phyloP scores from a whole-genome alignment of 2,797 vertebrate species.

The Esox masquinongy region DNA sequence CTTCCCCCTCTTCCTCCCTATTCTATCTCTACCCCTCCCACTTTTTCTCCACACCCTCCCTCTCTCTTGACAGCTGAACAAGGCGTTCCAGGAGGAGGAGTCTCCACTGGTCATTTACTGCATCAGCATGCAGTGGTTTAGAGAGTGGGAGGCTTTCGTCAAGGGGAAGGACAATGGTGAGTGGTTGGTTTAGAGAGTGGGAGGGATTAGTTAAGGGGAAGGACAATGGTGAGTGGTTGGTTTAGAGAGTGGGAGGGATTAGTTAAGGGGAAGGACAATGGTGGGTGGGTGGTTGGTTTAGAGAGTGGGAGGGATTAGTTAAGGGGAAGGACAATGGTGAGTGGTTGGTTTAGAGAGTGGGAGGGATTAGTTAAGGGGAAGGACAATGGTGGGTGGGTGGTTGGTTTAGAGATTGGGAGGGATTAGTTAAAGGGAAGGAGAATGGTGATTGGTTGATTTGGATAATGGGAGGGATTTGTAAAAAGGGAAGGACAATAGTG shows the following conservation, averaged over 20 bases:
- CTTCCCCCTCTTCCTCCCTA: not conserved
- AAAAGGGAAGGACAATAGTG: constrained; percentile 92
- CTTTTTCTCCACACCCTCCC: constrained; percentile 35
- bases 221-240: constrained; percentile 81
- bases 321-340: constrained; percentile 91
- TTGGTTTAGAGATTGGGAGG: constrained; percentile 97
- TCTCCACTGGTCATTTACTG: constrained; percentile 95
- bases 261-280: constrained; percentile 94
- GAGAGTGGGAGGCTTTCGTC: constrained; percentile 98
- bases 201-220: constrained; percentile 98
- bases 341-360: constrained; percentile 92
- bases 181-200: constrained; percentile 92
- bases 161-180: constrained; percentile 93
- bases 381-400: constrained; percentile 82
- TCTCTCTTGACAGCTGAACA: constrained; percentile 84
- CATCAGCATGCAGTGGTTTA: constrained; percentile 99
- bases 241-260: constrained; percentile 99
- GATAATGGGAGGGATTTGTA: constrained; percentile 98
- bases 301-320: constrained; percentile 98
- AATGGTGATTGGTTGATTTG: constrained; percentile 85
- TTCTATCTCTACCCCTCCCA: constrained; percentile 48
- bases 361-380: constrained; percentile 98
- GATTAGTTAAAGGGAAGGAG: constrained; percentile 97
- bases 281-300: constrained; percentile 88
- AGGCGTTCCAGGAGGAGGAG: constrained; percentile 98